Conservation (phyloP, 2,797 vertebrate species). For the Danio choprae region DNA sequence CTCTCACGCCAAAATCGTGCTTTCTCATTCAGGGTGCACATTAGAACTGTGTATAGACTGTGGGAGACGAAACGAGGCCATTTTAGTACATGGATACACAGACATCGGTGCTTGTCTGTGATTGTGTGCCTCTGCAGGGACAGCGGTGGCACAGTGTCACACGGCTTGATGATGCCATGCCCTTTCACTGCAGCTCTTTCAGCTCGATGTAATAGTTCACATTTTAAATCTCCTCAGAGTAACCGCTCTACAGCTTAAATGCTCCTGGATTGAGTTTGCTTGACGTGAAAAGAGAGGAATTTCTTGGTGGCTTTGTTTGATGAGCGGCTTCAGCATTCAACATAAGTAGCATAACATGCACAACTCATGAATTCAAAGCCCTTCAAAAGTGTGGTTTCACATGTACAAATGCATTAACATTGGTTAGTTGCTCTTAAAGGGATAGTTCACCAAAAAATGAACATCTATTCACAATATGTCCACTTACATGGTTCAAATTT, state of each 20-base stretch:
- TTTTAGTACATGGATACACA: slow-evolving; percentile 1
- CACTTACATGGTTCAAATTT: no score
- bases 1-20: slow-evolving; percentile 1
- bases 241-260: neutral
- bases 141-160: neutral
- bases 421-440: no score
- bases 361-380: neutral
- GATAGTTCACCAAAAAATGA: no score
- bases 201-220: slow-evolving; percentile 25
- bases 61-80: slow-evolving; percentile 2
- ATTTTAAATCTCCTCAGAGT: slow-evolving; percentile 8
- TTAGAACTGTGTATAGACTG: neutral
- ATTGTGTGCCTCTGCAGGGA: slow-evolving; percentile 37
- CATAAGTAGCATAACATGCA: neutral
- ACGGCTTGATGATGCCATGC: slow-evolving; percentile 29
- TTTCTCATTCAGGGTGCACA: slow-evolving; percentile 29
- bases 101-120: neutral
- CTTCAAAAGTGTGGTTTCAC: neutral
- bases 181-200: slow-evolving; percentile 42
- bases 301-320: neutral
- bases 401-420: slow-evolving; percentile 34
- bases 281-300: neutral
- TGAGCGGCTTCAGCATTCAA: neutral
- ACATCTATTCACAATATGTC: no score
- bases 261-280: neutral